Percentiles rank a stretch among this genome's conserved stretches.
Conservation (phyloP, 2,113 vertebrate species). For the Podarcis muralis region DNA sequence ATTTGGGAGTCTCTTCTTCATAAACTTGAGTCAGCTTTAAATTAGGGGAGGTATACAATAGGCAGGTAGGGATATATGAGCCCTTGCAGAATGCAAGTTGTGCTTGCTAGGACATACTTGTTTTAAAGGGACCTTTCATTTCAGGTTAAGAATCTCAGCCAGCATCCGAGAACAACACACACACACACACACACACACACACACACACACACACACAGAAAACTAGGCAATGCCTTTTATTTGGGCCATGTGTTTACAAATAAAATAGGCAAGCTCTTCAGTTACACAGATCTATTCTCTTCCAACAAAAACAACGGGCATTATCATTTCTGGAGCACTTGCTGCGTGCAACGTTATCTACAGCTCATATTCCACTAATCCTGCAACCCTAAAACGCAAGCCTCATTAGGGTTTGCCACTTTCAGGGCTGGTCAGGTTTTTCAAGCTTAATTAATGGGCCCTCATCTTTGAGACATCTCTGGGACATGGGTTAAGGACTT, state of each 20-base stretch:
- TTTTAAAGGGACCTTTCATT: not conserved
- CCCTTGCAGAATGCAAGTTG: not conserved
- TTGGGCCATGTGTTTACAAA: not conserved
- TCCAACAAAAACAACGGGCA: not conserved
- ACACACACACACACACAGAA: not conserved
- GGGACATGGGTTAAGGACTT: too few relatives aligned
- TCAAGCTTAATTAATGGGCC: not conserved
- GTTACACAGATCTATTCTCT: not conserved
- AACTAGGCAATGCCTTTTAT: not conserved
- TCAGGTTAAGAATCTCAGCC: not conserved
- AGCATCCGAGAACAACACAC: not conserved
- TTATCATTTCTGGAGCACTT: not conserved
- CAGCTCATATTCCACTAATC: not conserved
- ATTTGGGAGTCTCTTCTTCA: not conserved
- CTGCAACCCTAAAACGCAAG: not conserved
- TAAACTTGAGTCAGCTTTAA: not conserved
- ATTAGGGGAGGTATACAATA: not conserved
- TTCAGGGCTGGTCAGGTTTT: not conserved
- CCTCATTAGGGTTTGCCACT: not conserved
- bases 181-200: not conserved
- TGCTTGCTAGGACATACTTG: not conserved
- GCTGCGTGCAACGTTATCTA: not conserved
- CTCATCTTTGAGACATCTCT: too few relatives aligned
- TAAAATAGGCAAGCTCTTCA: not conserved
- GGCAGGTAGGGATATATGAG: not conserved